These are phyloP conservation scores for Pelagia noctiluca DNA, from an alignment of 30 jellyfish, hydroid and myxozoan species.

Conservation along the genomic window DNA sequence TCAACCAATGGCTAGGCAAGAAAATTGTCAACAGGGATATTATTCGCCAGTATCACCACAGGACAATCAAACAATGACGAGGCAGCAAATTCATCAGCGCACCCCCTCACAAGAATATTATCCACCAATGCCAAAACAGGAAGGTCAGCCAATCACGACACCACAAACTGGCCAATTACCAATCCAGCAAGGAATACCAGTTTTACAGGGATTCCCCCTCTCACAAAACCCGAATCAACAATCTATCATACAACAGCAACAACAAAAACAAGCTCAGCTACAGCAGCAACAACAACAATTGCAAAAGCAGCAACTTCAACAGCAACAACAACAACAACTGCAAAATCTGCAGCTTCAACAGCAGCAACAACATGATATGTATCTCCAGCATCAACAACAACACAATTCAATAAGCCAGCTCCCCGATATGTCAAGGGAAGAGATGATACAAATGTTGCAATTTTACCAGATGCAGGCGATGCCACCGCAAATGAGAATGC, in stretches of 20 bases:
- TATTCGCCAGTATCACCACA: conserved; percentile 4
- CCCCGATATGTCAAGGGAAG: no score
- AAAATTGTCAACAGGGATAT: conserved; percentile 4
- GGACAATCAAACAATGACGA: not conserved
- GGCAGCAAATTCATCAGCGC: not conserved
- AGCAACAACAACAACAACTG: conserved; percentile 39
- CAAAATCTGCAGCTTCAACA: conserved; percentile 12
- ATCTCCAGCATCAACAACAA: not conserved
- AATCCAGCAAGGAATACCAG: not conserved
- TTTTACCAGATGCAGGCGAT: no score
- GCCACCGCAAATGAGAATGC: no score
- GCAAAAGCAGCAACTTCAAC: conserved; percentile 22
- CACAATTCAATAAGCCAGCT: not conserved
- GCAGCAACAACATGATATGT: conserved; percentile 16
- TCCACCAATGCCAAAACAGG: not conserved
- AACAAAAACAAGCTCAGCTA: conserved; percentile 1
- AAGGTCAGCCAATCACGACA: not conserved
- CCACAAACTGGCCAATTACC: not conserved
- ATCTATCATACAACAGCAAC: conserved; percentile 4
- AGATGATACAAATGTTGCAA: no score
- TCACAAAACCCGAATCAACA: conserved; percentile 23
- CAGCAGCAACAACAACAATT: conserved; percentile 6
- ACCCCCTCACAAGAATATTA: not conserved
- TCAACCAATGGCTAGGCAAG: conserved; percentile 7
- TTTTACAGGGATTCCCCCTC: not conserved